These are phyloP conservation scores for Trachemys scripta DNA, from an alignment of 2,113 vertebrate species.

Conservation along the genomic window DNA sequence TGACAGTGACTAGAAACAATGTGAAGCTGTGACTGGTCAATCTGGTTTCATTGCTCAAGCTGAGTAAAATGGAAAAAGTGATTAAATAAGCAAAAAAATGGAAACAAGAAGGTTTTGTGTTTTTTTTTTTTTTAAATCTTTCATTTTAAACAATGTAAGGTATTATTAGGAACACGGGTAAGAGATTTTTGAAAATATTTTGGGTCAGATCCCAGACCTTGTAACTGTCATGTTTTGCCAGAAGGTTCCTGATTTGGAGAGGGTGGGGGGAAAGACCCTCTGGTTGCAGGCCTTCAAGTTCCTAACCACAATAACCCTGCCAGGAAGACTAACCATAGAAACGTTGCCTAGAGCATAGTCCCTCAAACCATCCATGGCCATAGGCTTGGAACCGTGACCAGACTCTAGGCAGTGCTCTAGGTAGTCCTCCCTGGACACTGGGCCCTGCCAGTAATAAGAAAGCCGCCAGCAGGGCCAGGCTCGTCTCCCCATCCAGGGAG, in stretches of 20 bases:
- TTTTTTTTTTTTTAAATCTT: background rate
- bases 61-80: background rate
- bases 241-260: background rate
- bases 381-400: background rate
- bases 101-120: background rate
- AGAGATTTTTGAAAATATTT: background rate
- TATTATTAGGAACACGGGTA: background rate
- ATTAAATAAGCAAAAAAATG: background rate
- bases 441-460: background rate
- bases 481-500: background rate
- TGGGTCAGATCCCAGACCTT: background rate
- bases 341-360: background rate
- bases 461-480: no score
- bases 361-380: no score
- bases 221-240: background rate
- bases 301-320: background rate
- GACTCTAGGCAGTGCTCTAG: background rate
- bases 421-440: background rate
- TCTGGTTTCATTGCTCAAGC: background rate
- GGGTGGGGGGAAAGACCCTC: background rate
- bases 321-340: background rate
- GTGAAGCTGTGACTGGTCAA: background rate
- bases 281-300: background rate
- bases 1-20: background rate
- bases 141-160: background rate